These are phyloP conservation scores for Leptosomus discolor DNA, from an alignment of 2,113 vertebrate species.

Conservation along the genomic window DNA sequence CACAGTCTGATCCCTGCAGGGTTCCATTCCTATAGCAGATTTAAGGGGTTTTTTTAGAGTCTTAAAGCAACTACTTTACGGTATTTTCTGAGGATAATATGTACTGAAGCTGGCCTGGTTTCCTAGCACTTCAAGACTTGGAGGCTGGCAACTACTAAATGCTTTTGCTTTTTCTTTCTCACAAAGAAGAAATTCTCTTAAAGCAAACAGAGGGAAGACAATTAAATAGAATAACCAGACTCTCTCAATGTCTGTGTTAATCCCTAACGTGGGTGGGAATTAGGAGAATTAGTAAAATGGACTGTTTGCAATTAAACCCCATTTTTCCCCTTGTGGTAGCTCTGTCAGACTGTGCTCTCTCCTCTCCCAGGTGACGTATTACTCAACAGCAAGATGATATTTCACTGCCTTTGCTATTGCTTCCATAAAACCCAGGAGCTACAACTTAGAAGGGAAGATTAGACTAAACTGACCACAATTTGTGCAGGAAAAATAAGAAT, in stretches of 20 bases:
- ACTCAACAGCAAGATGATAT: neutral
- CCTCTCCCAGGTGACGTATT: neutral
- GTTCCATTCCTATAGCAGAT: neutral
- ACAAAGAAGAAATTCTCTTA: neutral
- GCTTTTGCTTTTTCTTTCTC: conserved; percentile 9
- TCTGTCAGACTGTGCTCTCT: neutral
- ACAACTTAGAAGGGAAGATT: neutral
- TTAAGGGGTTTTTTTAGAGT: neutral
- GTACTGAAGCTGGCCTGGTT: neutral
- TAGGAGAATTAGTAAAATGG: neutral
- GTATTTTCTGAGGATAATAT: neutral
- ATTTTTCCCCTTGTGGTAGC: neutral
- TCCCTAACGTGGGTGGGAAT: neutral
- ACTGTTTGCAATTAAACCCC: neutral
- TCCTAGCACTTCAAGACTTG: neutral
- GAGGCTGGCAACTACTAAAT: neutral
- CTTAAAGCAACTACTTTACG: neutral
- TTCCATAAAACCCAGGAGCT: neutral
- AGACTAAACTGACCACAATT: neutral
- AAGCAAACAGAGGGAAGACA: neutral
- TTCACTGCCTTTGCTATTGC: neutral
- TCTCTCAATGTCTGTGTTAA: neutral
- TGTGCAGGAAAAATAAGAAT: neutral
- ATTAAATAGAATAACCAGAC: neutral
- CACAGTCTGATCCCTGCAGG: neutral